Base-by-base conservation (phyloP, 2,113 vertebrate species). In the Cryptotis parvus region DNA sequence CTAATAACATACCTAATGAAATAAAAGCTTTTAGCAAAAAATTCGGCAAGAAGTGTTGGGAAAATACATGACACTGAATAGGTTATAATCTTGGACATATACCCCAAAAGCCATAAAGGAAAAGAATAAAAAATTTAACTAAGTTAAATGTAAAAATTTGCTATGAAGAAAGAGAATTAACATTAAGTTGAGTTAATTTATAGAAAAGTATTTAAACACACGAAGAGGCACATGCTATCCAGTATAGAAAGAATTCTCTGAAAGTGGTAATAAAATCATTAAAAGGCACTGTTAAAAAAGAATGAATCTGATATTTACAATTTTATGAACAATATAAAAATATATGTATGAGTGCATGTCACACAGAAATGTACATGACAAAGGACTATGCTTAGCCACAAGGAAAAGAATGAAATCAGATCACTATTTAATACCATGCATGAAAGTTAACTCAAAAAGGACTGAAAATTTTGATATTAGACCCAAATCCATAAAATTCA, bases 141-240 rank as follows among this genome's bases (percentile, higher is more conserved):
- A 86, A 82, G n/a, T 1, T 1, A 84, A 84, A 91, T 49, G 55
- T 27, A 9, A 37, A 79, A 92, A 90, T 74, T 39, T 83, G 70
- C 58, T 75, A 15, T 43, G 37, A 35, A 27, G n/a, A 20, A 26
- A 58, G 82, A 82, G 82, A 58, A 90, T 24, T n/a, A n/a, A n/a
- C n/a, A n/a, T n/a, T n/a, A n/a, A n/a, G n/a, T n/a, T n/a, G n/a
- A n/a, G n/a, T 79, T 77, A 90, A 90, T 82, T 12, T 3, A 79
- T 10, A 79, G 41, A 65, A 83, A 90, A 90, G 52, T n/a, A 61
- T 78, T 2, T 55, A 16, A 69, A 87, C 18, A 3, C 1, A 35
- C 43, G 11, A 90, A 73, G 81, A 89, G 81, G 68, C 6, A 72
- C 10, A 75, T 81, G 84, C 88, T 75, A 76, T 93, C 76, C 76